phyloP scores from a whole-genome alignment of 2,888 invertebrate species.

The Caenorhabditis sp. region DNA sequence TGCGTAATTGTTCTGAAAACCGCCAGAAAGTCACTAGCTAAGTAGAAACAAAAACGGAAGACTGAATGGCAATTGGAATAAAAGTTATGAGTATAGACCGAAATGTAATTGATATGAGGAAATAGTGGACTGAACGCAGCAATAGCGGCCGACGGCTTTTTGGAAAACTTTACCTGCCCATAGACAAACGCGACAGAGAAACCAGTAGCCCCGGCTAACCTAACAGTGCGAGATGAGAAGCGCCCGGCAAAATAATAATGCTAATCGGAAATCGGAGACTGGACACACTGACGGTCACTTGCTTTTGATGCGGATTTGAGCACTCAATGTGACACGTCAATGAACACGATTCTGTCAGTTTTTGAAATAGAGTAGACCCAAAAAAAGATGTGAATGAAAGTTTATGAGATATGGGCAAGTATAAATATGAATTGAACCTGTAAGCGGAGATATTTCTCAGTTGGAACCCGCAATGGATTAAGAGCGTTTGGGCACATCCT shows the following conservation, averaged over 20 bases:
- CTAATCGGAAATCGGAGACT: conserved; percentile 56
- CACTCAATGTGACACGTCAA: conserved; percentile 56
- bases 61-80: conserved; percentile 14
- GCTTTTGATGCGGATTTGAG: conserved; percentile 59
- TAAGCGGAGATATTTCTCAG: too few relatives aligned
- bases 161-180: conserved; percentile 59
- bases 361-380: neutral
- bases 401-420: conserved; percentile 14
- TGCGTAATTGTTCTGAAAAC: conserved; percentile 47
- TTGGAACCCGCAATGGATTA: conserved; percentile 36
- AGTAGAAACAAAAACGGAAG: neutral
- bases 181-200: conserved; percentile 45
- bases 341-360: conserved; percentile 27
- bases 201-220: conserved; percentile 57
- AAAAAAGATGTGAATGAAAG: conserved; percentile 6
- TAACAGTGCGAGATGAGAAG: conserved; percentile 53
- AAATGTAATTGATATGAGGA: conserved; percentile 67
- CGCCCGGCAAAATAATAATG: conserved; percentile 57
- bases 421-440: too few relatives aligned
- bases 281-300: conserved; percentile 40
- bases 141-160: conserved; percentile 24
- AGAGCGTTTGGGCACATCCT: conserved; percentile 45
- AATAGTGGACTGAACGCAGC: conserved; percentile 32
- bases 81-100: conserved; percentile 48
- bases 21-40: neutral